Conservation (phyloP, 2,113 vertebrate species). For the Eleginops maclovinus region DNA sequence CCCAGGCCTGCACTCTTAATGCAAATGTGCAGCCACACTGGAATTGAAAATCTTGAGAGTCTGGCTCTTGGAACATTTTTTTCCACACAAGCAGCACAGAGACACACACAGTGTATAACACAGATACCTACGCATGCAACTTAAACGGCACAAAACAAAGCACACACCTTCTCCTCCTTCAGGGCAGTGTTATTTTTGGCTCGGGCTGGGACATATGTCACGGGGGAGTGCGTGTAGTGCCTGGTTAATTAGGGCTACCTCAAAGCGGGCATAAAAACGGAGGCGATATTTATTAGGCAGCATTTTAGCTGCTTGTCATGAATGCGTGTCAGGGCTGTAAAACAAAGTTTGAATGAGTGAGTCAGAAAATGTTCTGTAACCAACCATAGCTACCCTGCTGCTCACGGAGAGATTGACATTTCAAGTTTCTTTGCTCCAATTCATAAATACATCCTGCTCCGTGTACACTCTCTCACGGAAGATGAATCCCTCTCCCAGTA, state of each 20-base stretch:
- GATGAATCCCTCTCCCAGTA: conserved; percentile 60
- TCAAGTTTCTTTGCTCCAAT: conserved; percentile 61
- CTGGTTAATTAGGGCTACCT: conserved; percentile 83
- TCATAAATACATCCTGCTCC: conserved; percentile 58
- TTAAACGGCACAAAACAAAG: conserved; percentile 49
- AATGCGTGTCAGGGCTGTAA: conserved; percentile 67
- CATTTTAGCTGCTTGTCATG: conserved; percentile 78
- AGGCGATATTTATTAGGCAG: conserved; percentile 81
- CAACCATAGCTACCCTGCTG: conserved; percentile 42
- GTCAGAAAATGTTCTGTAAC: conserved; percentile 59
- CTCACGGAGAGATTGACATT: conserved; percentile 58
- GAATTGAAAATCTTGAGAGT: conserved; percentile 63
- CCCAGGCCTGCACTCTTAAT: conserved; percentile 64
- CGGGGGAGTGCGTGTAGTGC: conserved; percentile 67
- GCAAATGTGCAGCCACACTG: conserved; percentile 68
- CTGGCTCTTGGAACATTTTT: conserved; percentile 40
- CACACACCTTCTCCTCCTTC: conserved; percentile 59
- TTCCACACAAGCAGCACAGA: background rate
- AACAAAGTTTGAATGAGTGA: conserved; percentile 70
- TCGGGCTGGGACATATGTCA: conserved; percentile 76
- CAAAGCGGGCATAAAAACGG: conserved; percentile 75
- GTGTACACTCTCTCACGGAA: conserved; percentile 57
- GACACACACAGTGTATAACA: conserved; percentile 27
- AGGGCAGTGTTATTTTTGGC: conserved; percentile 83
- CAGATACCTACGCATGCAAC: conserved; percentile 55